Conservation (phyloP, 2,797 vertebrate species). For the Allobates femoralis region DNA sequence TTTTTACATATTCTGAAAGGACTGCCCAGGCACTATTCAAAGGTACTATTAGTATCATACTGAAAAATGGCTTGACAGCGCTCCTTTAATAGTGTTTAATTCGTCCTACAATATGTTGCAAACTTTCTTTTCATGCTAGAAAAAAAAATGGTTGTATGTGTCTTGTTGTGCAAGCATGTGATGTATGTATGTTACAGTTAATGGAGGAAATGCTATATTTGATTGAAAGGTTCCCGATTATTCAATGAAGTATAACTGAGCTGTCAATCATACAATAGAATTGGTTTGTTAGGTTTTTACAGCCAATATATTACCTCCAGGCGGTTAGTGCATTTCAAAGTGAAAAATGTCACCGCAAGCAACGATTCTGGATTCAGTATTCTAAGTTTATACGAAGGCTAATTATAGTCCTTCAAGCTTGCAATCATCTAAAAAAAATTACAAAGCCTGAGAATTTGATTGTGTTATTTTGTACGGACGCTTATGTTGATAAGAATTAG, state of each 20-base stretch:
- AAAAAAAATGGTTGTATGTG: neutral
- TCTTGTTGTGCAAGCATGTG: conserved; percentile 21
- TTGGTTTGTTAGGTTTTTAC: conserved; percentile 27
- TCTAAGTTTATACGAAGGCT: conserved; percentile 36
- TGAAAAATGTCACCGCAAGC: conserved; percentile 36
- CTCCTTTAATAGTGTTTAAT: neutral
- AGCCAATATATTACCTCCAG: conserved; percentile 48
- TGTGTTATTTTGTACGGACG: conserved; percentile 21
- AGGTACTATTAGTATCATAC: too few relatives aligned
- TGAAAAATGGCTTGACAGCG: too few relatives aligned
- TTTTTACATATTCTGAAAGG: too few relatives aligned
- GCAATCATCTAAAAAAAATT: neutral
- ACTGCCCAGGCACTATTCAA: too few relatives aligned
- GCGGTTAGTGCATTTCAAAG: conserved; percentile 49
- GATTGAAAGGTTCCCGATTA: conserved; percentile 34
- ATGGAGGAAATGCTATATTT: conserved; percentile 32
- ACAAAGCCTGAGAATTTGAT: neutral
- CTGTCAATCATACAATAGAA: conserved; percentile 44
- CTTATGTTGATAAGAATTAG: conserved; percentile 27
- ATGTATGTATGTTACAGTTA: conserved; percentile 22
- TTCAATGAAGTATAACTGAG: conserved; percentile 44
- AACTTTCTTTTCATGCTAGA: neutral
- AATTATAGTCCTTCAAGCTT: conserved; percentile 42
- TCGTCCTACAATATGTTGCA: neutral
- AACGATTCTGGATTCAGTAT: conserved; percentile 13